These are phyloP conservation scores for cat (Felis catus) DNA, from an alignment of 2,113 vertebrate species.

Conservation along the genomic window DNA sequence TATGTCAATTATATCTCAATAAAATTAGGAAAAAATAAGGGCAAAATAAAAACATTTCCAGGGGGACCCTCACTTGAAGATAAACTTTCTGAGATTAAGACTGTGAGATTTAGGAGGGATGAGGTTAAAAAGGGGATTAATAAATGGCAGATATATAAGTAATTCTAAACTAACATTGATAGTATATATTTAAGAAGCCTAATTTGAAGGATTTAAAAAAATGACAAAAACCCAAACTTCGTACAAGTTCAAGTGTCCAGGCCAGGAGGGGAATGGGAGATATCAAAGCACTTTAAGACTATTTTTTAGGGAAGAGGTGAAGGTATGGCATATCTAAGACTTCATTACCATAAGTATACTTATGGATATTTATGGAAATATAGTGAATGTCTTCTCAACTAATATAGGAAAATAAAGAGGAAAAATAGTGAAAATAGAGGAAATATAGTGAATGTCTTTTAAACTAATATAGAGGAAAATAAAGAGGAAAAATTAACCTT, in stretches of 20 bases:
- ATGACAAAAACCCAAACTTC: neutral
- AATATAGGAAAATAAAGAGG: neutral
- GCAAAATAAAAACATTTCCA: neutral
- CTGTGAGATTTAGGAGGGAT: neutral
- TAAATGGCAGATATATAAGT: neutral
- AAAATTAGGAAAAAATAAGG: neutral
- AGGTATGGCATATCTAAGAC: neutral
- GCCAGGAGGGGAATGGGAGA: neutral
- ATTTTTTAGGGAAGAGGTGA: neutral
- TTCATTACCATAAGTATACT: neutral
- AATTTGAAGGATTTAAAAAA: neutral
- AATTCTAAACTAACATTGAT: neutral
- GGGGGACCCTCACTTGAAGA: neutral
- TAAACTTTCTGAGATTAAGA: neutral
- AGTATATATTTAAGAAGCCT: neutral
- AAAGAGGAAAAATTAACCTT: neutral
- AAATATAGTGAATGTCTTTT: neutral
- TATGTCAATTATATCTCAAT: neutral
- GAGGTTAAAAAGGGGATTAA: neutral
- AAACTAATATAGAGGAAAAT: neutral
- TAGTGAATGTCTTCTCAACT: neutral
- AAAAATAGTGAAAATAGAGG: neutral
- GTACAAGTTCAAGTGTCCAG: neutral
- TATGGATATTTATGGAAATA: slow-evolving; percentile 25
- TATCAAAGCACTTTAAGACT: neutral